phyloP scores from a whole-genome alignment of 2,113 vertebrate genomes.

The Leptobrachium ailaonicum region DNA sequence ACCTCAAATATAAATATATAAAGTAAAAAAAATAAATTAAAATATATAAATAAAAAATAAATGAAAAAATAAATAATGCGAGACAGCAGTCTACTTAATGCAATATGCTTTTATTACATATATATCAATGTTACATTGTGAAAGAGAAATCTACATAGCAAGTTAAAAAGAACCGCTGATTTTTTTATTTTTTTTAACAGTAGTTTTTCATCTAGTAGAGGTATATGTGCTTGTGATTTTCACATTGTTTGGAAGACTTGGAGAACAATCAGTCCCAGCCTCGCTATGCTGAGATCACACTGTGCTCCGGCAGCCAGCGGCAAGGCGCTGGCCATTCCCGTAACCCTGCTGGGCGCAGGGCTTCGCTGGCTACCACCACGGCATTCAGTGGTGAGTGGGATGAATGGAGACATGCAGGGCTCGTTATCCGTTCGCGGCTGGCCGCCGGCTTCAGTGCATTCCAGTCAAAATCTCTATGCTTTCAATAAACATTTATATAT shows the following conservation, averaged over 20 bases:
- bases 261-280: background rate
- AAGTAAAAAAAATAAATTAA: background rate
- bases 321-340: background rate
- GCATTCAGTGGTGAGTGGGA: too few species aligned
- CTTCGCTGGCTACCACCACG: too few species aligned
- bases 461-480: too few species aligned
- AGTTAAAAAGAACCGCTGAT: conserved; percentile 57
- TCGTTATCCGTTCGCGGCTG: too few species aligned
- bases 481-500: too few species aligned
- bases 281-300: background rate
- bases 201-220: conserved; percentile 6
- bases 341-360: background rate
- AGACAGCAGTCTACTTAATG: background rate
- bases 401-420: too few species aligned
- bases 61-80: background rate
- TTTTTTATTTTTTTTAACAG: background rate
- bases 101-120: conserved; percentile 62
- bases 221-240: background rate
- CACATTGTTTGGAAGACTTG: conserved; percentile 46
- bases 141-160: conserved; percentile 44
- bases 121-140: conserved; percentile 53
- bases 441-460: too few species aligned
- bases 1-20: too few species aligned
- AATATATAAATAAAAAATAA: background rate
- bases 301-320: rapidly evolving